Evolutionary conservation across 2,113 vertebrate genomes (phyloP), one percentile per base, ranked within the genome.

Genomic region (Engystomops pustulosus): DNA sequence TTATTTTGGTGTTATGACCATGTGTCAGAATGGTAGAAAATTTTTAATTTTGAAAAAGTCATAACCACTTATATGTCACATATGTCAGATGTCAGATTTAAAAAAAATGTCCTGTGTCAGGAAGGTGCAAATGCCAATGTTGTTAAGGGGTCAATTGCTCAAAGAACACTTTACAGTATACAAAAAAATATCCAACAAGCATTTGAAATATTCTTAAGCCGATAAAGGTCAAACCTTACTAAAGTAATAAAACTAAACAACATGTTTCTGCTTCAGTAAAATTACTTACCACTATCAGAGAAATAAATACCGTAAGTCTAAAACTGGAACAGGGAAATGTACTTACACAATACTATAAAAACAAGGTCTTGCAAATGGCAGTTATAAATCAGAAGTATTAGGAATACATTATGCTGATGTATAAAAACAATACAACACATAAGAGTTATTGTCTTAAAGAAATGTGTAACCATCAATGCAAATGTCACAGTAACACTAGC

Each of bases 271-370:
- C 62, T 20, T 67, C 62, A 36, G 7, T 34, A 36, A 67, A 67
- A 36, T 36, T 67, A 67, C 62, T 67, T 67, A 18, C 32, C 34
- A 36, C 32, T 67, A 67, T 67, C 62, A 67, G 62, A 27, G 30
- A 67, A 67, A 67, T 36, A 65, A 65, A 65, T 65, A n/a, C n/a
- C n/a, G n/a, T n/a, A 67, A 67, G 62, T 67, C n/a, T 70, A 70
- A 70, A 2, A 70, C 36, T 5, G 4, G 36, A 23, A 70, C 12
- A 70, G 36, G 68, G 36, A 70, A 70, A 70, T 44, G n/a, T 23
- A 70, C 36, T 70, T 70, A 14, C 10, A 12, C n/a, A 70, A 70
- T 70, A 41, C 36, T 23, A 41, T 70, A 70, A 70, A 70, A 70
- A 23, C 68, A 67, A 67, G 62, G 62, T 34, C 30, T 17, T 67